Evolutionary conservation across 2,797 vertebrate species (phyloP).

Genomic region (Sebastes variabilis): DNA sequence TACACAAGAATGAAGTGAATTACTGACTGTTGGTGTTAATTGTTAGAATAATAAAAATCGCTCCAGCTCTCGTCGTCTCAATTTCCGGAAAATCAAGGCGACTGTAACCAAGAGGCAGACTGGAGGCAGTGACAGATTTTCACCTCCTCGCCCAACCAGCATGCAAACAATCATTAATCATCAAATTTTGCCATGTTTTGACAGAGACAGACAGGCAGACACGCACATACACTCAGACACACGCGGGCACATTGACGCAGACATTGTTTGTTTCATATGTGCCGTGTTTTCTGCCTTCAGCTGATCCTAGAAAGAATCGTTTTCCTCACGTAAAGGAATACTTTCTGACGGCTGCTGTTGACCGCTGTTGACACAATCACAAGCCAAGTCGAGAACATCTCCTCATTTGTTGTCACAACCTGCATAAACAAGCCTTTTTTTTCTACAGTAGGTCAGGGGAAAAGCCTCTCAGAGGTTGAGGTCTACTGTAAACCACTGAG

Average conservation of each 20-base stretch:
- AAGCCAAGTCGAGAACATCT: constrained; percentile 28
- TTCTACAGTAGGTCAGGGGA: neutral
- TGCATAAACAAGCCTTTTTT: constrained; percentile 20
- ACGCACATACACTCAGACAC: constrained; percentile 35
- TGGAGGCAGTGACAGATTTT: constrained; percentile 30
- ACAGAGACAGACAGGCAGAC: constrained; percentile 43
- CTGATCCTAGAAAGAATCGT: constrained; percentile 35
- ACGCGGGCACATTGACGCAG: constrained; percentile 31
- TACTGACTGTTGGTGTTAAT: constrained; percentile 7
- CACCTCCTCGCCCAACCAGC: constrained; percentile 31
- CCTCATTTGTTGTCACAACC: constrained; percentile 40
- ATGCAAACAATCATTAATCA: constrained; percentile 60
- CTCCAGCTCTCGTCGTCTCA: constrained; percentile 1
- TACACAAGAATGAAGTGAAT: neutral
- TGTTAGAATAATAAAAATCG: neutral
- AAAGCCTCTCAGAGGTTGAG: neutral
- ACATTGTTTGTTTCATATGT: constrained; percentile 49
- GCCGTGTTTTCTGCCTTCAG: constrained; percentile 32
- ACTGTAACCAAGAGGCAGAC: neutral
- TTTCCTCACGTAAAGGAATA: constrained; percentile 4
- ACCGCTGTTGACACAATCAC: constrained; percentile 34
- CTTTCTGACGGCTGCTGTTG: constrained; percentile 39
- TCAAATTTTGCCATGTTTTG: constrained; percentile 59
- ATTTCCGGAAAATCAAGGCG: constrained; percentile 3
- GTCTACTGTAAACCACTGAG: constrained; percentile 6